Base-by-base conservation (phyloP, 2,113 vertebrate genomes). In the Sialia sialis region DNA sequence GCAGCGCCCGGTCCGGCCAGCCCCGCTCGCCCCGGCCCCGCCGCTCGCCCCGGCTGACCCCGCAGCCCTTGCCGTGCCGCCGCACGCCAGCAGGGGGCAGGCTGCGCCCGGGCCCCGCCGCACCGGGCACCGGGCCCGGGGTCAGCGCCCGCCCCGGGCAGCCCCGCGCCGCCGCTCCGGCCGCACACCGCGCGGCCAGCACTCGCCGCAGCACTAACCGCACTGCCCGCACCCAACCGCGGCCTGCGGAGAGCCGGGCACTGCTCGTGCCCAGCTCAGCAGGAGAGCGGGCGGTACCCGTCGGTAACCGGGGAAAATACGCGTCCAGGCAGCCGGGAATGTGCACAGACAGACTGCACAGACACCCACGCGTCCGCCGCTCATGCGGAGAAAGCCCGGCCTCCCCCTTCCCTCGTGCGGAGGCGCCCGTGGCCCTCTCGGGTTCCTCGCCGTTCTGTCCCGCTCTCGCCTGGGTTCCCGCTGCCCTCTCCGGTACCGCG, bases 401-500 rank as follows among this genome's bases (percentile, higher is more conserved):
- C 16, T 12, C 4, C 22, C 13, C 12, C 12, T 58, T 56, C 11
- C 18, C 36, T n/a, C 21, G 26, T 44, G 76, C 51, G 36, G 80
- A 52, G 46, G 23, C 21, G 11, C 41, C 36, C 51, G 30, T 5
- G n/a, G 46, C 16, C n/a, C 43, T 19, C 15, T 51, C 36, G 58
- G 16, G 9, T 3, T 23, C 29, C 7, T 6, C 21, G 27, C 18
- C 5, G 51, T 10, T 66, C n/a, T 9, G 36, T 43, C 63, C 21
- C 39, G 49, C 59, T 34, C 27, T 1, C 18, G 16, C 1, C 29
- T 0, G 25, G 7, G 58, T 25, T 43, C n/a, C 32, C n/a, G 43
- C 75, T 4, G 52, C 30, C 29, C 62, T 59, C 41, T 52, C 46
- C 38, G 8, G 64, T 5, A 29, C 46, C 54, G 9, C 19, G 16